These are phyloP conservation scores for Hozukius guyotensis DNA, from an alignment of 2,797 vertebrate species.

Conservation along the genomic window DNA sequence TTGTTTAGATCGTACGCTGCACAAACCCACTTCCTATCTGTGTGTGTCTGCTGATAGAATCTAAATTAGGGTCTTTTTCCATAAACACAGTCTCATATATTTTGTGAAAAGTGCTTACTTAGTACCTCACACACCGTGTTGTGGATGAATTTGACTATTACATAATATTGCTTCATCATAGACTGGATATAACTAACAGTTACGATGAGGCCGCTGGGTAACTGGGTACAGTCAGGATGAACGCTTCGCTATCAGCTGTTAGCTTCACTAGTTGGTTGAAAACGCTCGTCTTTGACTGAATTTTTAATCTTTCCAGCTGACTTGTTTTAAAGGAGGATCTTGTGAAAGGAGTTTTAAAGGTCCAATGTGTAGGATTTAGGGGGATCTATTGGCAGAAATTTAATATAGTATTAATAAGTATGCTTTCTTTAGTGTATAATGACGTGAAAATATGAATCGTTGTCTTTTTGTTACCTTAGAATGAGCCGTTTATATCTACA, in stretches of 20 bases:
- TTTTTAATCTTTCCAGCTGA: not conserved
- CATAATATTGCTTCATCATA: not conserved
- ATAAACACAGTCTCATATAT: conserved; percentile 27
- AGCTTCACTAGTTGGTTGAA: not conserved
- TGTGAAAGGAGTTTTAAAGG: not conserved
- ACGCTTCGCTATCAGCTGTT: not conserved
- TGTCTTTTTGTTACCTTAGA: no score
- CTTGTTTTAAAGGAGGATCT: not conserved
- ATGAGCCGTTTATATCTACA: no score
- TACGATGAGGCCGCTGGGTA: not conserved
- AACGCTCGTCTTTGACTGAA: not conserved
- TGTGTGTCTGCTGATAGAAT: conserved; percentile 34
- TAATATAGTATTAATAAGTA: no score
- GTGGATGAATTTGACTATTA: not conserved
- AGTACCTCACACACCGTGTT: not conserved
- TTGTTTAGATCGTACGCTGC: conserved; percentile 39
- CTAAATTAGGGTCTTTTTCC: conserved; percentile 51
- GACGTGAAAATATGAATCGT: no score
- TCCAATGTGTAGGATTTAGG: not conserved
- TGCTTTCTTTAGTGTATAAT: no score
- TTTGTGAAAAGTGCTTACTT: not conserved
- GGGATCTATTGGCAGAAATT: no score
- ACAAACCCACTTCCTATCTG: conserved; percentile 22
- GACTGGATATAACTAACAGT: not conserved
- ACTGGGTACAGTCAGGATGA: not conserved